Percentiles rank a stretch among this genome's conserved stretches.
Evolutionary conservation across 1,140 invertebrate genomes (phyloP).

Genomic region (Drosophila rufa): DNA sequence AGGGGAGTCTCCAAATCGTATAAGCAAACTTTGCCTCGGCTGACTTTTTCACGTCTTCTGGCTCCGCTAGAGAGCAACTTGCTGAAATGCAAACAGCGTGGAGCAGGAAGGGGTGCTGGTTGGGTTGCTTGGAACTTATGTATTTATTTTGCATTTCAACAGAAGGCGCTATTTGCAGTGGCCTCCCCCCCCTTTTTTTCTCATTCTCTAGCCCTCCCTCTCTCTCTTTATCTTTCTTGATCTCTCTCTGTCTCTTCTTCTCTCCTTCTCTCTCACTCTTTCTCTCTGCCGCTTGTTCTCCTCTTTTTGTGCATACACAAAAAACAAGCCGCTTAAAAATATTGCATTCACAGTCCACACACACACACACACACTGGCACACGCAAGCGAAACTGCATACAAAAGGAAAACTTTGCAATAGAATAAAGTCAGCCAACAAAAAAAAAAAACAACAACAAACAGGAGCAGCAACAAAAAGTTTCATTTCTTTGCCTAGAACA

Average conservation of each 20-base stretch:
- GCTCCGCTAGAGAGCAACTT: constrained; percentile 60
- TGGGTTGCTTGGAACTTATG: constrained; percentile 39
- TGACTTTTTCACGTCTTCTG: constrained; percentile 53
- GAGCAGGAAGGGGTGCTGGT: constrained; percentile 4
- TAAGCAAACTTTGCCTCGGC: constrained; percentile 61
- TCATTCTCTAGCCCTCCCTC: neutral
- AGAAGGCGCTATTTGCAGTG: constrained; percentile 66
- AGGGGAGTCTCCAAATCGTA: constrained; percentile 59
- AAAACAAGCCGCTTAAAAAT: constrained; percentile 74
- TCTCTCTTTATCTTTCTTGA: constrained; percentile 11
- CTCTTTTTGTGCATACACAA: constrained; percentile 33
- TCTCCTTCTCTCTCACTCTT: neutral
- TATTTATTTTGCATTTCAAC: constrained; percentile 60
- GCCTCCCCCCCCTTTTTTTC: neutral
- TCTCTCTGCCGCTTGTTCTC: neutral
- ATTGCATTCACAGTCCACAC: constrained; percentile 55
- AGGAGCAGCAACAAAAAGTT: constrained; percentile 62
- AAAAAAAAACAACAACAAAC: constrained; percentile 35
- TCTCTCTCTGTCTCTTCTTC: neutral
- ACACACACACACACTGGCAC: constrained; percentile 7
- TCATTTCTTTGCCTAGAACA: constrained; percentile 70
- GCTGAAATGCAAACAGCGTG: constrained; percentile 55
- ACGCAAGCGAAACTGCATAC: constrained; percentile 31
- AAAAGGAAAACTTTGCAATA: constrained; percentile 54
- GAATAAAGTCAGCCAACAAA: constrained; percentile 49